phyloP scores from a whole-genome alignment of 2,797 vertebrate species.

The Enteromius thamalakanensis region DNA sequence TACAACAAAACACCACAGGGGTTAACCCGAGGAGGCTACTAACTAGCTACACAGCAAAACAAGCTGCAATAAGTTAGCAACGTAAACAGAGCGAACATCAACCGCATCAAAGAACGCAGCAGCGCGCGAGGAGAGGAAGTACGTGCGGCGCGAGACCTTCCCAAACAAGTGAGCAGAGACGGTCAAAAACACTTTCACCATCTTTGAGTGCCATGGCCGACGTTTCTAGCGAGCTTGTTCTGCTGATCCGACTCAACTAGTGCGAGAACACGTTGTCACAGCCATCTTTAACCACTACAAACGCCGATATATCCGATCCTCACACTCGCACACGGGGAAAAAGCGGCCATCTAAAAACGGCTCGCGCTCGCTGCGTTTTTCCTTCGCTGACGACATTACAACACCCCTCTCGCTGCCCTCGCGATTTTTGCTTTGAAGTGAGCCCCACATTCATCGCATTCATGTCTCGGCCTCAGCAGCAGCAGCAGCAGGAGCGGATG shows the following conservation, averaged over 20 bases:
- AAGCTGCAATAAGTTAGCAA: not conserved
- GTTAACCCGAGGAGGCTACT: not conserved
- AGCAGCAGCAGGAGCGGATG: constrained; percentile 74
- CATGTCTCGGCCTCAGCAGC: constrained; percentile 79
- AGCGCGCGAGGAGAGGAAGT: constrained; percentile 39
- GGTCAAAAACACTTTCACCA: constrained; percentile 40
- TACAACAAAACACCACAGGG: not conserved
- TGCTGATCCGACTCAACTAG: constrained; percentile 47
- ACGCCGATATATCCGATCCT: constrained; percentile 2
- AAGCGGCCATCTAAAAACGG: constrained; percentile 16
- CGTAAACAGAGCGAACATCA: not conserved
- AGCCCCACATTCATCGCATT: constrained; percentile 77
- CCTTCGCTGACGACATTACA: constrained; percentile 60
- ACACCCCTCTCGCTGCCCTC: constrained; percentile 63
- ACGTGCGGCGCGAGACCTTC: constrained; percentile 43
- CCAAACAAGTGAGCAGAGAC: constrained; percentile 26
- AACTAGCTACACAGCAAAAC: not conserved
- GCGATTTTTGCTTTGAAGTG: constrained; percentile 71
- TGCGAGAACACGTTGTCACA: constrained; percentile 53
- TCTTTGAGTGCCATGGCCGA: constrained; percentile 29
- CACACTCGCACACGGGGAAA: not conserved
- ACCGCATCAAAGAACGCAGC: constrained; percentile 12
- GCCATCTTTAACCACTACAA: constrained; percentile 32
- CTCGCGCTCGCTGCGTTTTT: constrained; percentile 46
- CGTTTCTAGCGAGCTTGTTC: constrained; percentile 53